A percentile compares a stretch with the other conserved stretches of the same genome.
Conservation (phyloP, 2,888 invertebrate species). For the Mimumesa dahlbomi region DNA sequence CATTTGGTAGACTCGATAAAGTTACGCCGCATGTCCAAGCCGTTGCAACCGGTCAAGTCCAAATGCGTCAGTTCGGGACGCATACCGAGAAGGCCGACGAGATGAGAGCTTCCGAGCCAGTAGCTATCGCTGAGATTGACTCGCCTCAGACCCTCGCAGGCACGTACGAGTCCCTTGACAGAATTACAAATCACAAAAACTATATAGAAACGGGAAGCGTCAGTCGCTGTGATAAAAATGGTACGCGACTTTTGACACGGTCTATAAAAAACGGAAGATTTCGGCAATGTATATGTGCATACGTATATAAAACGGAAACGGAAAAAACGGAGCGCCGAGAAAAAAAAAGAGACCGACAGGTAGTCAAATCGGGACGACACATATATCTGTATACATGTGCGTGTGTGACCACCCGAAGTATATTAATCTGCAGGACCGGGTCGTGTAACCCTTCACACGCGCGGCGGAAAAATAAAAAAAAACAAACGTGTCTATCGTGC, state of each 20-base stretch:
- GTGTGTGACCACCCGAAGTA: slow-evolving; percentile 35
- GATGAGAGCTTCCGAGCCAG: slow-evolving; percentile 53
- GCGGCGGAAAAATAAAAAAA: slow-evolving; percentile 39
- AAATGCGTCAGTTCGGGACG: slow-evolving; percentile 46
- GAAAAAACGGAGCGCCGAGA: slow-evolving; percentile 23
- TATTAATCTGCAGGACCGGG: slow-evolving; percentile 40
- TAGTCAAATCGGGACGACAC: slow-evolving; percentile 43
- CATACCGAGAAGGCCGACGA: slow-evolving; percentile 51
- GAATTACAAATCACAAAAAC: slow-evolving; percentile 25
- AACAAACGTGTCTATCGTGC: slow-evolving; percentile 40
- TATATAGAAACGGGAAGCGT: slow-evolving; percentile 32
- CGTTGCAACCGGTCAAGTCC: slow-evolving; percentile 54
- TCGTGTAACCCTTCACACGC: slow-evolving; percentile 47
- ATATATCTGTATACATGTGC: slow-evolving; percentile 11
- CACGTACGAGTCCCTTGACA: slow-evolving; percentile 56
- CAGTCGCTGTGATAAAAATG: slow-evolving; percentile 35
- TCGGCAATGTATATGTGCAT: slow-evolving; percentile 15
- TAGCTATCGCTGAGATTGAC: slow-evolving; percentile 51
- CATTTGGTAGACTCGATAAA: slow-evolving; percentile 52
- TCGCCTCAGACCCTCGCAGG: slow-evolving; percentile 47
- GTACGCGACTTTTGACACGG: slow-evolving; percentile 49
- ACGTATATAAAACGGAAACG: slow-evolving; percentile 24
- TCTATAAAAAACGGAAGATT: slow-evolving; percentile 34
- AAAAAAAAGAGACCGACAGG: slow-evolving; percentile 15
- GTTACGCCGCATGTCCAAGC: slow-evolving; percentile 27